Conservation (phyloP, 2,888 invertebrate genomes). For the Agrochola lychnidis region DNA sequence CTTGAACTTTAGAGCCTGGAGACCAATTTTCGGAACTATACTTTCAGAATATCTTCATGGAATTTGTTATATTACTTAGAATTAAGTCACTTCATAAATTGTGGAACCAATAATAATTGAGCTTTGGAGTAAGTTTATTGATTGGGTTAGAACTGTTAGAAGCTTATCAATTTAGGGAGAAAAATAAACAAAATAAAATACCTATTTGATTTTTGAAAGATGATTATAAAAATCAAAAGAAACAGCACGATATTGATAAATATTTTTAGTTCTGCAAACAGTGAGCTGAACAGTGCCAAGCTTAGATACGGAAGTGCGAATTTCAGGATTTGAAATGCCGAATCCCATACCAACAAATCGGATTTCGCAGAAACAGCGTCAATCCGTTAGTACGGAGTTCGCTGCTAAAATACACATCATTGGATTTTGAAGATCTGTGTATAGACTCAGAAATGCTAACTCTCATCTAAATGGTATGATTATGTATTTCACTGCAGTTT, state of each 20-base stretch:
- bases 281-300: background rate
- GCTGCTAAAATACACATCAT: constrained; percentile 55
- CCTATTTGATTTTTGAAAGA: background rate
- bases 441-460: constrained; percentile 29
- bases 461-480: background rate
- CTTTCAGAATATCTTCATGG: constrained; percentile 23
- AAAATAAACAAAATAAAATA: too few relatives aligned
- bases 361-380: constrained; percentile 59
- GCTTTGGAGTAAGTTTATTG: background rate
- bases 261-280: constrained; percentile 15
- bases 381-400: constrained; percentile 51
- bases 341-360: constrained; percentile 59
- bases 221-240: background rate
- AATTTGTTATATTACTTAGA: constrained; percentile 1
- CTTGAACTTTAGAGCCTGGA: constrained; percentile 43
- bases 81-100: background rate
- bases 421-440: constrained; percentile 38
- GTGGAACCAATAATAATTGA: background rate
- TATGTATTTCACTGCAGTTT: constrained; percentile 22
- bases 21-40: constrained; percentile 39
- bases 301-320: constrained; percentile 24
- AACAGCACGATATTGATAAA: background rate
- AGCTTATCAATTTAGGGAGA: background rate
- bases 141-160: too few relatives aligned
- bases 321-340: constrained; percentile 41